phyloP scores from a whole-genome alignment of 2,113 vertebrate species.

The Centropus unirufus region DNA sequence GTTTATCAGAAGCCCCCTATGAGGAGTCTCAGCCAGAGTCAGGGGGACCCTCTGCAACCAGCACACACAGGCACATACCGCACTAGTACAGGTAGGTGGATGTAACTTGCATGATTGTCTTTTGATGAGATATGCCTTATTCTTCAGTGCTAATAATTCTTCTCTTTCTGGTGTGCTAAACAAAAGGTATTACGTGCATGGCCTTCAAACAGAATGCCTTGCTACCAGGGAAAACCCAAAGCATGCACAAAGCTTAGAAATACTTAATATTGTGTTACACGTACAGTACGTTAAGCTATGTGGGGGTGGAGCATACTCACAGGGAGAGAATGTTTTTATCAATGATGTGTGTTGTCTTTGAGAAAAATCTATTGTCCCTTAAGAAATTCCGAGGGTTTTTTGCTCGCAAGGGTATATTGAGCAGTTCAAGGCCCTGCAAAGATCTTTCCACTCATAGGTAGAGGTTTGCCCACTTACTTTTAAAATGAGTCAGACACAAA shows the following conservation, averaged over 20 bases:
- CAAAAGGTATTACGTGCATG: neutral
- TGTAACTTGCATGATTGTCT: neutral
- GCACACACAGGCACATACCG: constrained; percentile 88
- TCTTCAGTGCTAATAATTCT: neutral
- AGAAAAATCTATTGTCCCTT: neutral
- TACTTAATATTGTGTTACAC: neutral
- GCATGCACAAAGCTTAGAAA: accelerated
- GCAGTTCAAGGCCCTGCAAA: neutral
- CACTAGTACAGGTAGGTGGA: constrained; percentile 91
- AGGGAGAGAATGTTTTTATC: neutral
- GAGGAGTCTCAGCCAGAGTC: constrained; percentile 97
- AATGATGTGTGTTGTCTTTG: neutral
- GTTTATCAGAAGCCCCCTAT: constrained; percentile 97
- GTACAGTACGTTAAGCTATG: neutral
- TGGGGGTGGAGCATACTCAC: neutral
- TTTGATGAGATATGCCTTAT: neutral
- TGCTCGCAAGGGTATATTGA: neutral
- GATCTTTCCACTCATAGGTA: neutral
- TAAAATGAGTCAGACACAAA: neutral
- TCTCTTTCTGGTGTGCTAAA: neutral
- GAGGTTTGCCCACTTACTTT: neutral
- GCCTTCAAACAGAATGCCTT: neutral
- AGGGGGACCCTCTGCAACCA: constrained; percentile 89
- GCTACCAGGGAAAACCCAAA: neutral
- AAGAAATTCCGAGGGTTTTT: neutral